phyloP scores from a whole-genome alignment of 2,888 invertebrate genomes.

The Cryptocheilus praepositus region DNA sequence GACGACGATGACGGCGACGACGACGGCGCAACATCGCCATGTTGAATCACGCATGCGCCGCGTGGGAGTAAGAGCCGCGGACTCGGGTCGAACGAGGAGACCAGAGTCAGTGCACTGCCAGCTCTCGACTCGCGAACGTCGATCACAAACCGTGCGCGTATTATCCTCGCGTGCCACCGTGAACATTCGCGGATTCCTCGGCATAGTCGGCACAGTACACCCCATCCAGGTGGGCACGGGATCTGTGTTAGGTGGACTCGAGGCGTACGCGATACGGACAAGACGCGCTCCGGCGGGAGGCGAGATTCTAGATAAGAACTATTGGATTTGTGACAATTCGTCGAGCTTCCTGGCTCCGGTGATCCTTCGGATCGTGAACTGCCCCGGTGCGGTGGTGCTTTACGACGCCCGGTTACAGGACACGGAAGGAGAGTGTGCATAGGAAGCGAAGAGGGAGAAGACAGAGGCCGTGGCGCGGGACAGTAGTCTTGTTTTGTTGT shows the following conservation, averaged over 20 bases:
- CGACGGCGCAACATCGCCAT: constrained; percentile 64
- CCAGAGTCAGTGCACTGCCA: constrained; percentile 71
- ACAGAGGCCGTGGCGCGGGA: constrained; percentile 10
- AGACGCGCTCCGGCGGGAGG: no score
- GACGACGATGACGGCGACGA: constrained; percentile 51
- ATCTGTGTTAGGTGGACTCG: constrained; percentile 2
- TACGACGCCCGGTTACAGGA: neutral
- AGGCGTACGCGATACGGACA: neutral
- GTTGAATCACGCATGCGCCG: constrained; percentile 67
- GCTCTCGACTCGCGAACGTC: constrained; percentile 67
- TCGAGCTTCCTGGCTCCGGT: no score
- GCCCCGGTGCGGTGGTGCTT: no score
- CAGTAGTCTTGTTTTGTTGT: no score
- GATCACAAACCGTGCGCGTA: constrained; percentile 16
- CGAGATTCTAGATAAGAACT: no score
- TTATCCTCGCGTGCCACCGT: constrained; percentile 18
- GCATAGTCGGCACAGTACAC: constrained; percentile 10
- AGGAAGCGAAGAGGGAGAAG: constrained; percentile 10
- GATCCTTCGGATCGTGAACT: no score
- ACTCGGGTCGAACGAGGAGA: constrained; percentile 71
- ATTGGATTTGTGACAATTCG: no score
- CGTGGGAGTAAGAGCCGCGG: constrained; percentile 62
- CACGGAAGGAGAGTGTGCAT: constrained; percentile 4
- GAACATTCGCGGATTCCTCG: constrained; percentile 10
- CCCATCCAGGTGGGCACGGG: no score